Evolutionary conservation across 2,113 vertebrate species (phyloP).

Genomic region (Crocuta crocuta): DNA sequence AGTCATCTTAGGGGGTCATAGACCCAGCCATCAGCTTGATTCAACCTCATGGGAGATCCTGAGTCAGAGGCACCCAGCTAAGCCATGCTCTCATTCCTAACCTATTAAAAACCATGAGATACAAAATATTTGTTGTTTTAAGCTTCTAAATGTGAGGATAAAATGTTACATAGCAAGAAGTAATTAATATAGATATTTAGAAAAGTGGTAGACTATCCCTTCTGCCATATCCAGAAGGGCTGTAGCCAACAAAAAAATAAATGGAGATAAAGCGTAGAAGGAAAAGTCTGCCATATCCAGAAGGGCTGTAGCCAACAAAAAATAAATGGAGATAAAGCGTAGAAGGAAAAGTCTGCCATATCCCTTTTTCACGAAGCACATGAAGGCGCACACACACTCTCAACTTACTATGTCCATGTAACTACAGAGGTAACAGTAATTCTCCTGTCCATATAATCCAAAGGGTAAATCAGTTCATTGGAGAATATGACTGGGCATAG

Average conservation of each 20-base stretch:
- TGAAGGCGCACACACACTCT: not conserved
- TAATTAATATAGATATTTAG: not conserved
- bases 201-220: not conserved
- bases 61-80: not conserved
- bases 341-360: not conserved
- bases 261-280: not conserved
- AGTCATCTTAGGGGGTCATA: not conserved
- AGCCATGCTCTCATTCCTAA: not conserved
- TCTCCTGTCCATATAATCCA: not conserved
- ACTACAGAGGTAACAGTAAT: not conserved
- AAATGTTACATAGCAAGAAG: not conserved
- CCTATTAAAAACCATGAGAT: not conserved
- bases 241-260: not conserved
- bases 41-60: not conserved
- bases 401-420: not conserved
- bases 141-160: not conserved
- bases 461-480: not conserved
- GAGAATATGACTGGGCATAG: not conserved
- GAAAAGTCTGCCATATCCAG: not conserved
- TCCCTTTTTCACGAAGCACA: not conserved
- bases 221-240: not conserved
- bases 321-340: not conserved
- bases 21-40: not conserved
- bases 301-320: not conserved
- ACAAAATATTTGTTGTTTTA: not conserved